phyloP scores from a whole-genome alignment of 2,888 invertebrate species.

The Trypoxylon attenuatum region DNA sequence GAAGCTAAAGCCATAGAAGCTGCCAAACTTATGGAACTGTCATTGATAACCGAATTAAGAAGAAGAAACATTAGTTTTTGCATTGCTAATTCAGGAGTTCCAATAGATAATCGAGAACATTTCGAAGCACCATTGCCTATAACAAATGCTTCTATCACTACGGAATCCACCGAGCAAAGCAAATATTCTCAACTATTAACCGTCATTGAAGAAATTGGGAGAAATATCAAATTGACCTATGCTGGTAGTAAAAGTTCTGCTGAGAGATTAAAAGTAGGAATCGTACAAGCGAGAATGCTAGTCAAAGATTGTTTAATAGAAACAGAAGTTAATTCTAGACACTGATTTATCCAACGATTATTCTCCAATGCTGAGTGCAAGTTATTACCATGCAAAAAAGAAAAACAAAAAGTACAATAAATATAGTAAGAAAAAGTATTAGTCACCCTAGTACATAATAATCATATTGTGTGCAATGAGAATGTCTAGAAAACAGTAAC shows the following conservation, averaged over 20 bases:
- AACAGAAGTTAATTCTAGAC: constrained; percentile 84
- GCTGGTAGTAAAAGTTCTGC: constrained; percentile 95
- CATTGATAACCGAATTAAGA: constrained; percentile 10
- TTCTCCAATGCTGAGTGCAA: constrained; percentile 9
- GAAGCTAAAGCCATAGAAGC: constrained; percentile 48
- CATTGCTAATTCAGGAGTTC: background rate
- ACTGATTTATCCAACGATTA: background rate
- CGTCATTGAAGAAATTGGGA: constrained; percentile 96
- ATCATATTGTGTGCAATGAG: no score
- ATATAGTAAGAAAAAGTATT: constrained; percentile 12
- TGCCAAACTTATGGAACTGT: constrained; percentile 8
- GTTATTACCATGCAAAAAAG: no score
- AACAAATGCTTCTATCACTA: constrained; percentile 2
- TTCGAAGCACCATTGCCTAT: background rate
- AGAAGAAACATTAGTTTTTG: constrained; percentile 10
- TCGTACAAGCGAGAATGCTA: constrained; percentile 94
- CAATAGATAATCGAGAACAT: background rate
- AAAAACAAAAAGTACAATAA: constrained; percentile 4
- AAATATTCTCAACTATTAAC: constrained; percentile 94
- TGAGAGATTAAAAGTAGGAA: constrained; percentile 94
- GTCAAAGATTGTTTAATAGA: constrained; percentile 96
- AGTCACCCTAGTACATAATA: constrained; percentile 25
- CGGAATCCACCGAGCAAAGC: constrained; percentile 75
- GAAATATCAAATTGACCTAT: constrained; percentile 96
- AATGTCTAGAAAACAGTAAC: no score